Evolutionary conservation across 2,797 vertebrate species (phyloP).

Genomic region (Peromyscus melanophrys): DNA sequence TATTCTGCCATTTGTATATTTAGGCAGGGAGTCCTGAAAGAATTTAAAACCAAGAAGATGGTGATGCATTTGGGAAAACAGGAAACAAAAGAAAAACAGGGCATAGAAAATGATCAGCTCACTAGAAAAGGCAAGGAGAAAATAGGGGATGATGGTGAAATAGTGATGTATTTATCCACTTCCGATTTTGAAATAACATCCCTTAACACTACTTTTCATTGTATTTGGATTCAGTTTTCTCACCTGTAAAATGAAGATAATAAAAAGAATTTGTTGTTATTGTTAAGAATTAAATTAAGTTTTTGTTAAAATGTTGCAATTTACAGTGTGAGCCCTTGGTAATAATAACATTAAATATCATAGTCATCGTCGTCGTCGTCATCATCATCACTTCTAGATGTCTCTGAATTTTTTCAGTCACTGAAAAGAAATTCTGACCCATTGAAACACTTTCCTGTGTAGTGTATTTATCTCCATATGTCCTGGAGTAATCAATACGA

Average conservation of each 20-base stretch:
- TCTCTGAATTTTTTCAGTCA: background rate
- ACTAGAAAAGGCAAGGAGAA: background rate
- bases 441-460: background rate
- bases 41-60: background rate
- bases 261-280: background rate
- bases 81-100: background rate
- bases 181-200: background rate
- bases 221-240: background rate
- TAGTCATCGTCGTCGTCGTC: background rate
- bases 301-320: background rate
- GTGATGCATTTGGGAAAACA: background rate
- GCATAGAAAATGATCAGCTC: background rate
- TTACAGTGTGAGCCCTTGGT: background rate
- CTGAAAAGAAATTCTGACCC: background rate
- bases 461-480: background rate
- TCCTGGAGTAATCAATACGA: background rate
- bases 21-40: background rate
- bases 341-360: background rate
- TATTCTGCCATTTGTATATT: background rate
- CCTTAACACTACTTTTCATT: background rate
- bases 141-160: background rate
- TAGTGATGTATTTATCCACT: background rate
- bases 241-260: background rate
- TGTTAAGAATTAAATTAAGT: slow-evolving; percentile 19
- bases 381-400: background rate